Conservation (phyloP, 1,140 invertebrate species). For the Neodiprion fabricii region DNA sequence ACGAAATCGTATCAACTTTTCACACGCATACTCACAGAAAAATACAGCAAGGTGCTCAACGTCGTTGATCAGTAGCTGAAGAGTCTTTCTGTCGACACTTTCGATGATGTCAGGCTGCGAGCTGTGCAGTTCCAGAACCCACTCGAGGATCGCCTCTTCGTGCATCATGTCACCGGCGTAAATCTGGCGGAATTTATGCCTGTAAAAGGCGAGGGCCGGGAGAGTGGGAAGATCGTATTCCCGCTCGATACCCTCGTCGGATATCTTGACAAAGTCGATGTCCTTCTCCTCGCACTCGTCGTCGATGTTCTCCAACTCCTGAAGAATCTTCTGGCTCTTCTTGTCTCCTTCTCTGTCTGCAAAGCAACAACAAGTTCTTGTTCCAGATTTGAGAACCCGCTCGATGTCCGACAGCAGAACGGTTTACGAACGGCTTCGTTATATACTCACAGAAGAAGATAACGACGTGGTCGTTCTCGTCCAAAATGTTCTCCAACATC, state of each 20-base stretch:
- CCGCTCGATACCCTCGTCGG: slow-evolving; percentile 85
- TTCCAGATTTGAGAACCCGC: background rate
- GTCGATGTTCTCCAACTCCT: slow-evolving; percentile 93
- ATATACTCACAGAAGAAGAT: slow-evolving; percentile 89
- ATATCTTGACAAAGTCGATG: slow-evolving; percentile 93
- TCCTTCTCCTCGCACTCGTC: slow-evolving; percentile 92
- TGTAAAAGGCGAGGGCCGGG: slow-evolving; percentile 88
- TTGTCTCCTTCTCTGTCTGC: slow-evolving; percentile 89
- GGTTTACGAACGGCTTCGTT: background rate
- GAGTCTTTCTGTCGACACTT: slow-evolving; percentile 87
- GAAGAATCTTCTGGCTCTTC: slow-evolving; percentile 87
- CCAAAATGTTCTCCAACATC: slow-evolving; percentile 91
- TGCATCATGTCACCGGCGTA: slow-evolving; percentile 88
- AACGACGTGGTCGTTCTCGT: slow-evolving; percentile 87
- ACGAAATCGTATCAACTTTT: too few species aligned
- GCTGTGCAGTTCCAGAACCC: slow-evolving; percentile 86
- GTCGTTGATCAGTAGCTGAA: slow-evolving; percentile 87
- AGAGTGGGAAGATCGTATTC: slow-evolving; percentile 87
- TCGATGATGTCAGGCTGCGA: slow-evolving; percentile 89
- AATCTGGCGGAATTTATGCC: slow-evolving; percentile 89
- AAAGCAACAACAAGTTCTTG: slow-evolving; percentile 30
- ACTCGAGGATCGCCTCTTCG: slow-evolving; percentile 88
- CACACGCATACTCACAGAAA: slow-evolving; percentile 77
- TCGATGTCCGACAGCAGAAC: background rate
- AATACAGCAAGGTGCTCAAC: slow-evolving; percentile 92